These are phyloP conservation scores for Pegoplata infirma DNA, from an alignment of 2,888 invertebrate genomes.

Conservation along the genomic window DNA sequence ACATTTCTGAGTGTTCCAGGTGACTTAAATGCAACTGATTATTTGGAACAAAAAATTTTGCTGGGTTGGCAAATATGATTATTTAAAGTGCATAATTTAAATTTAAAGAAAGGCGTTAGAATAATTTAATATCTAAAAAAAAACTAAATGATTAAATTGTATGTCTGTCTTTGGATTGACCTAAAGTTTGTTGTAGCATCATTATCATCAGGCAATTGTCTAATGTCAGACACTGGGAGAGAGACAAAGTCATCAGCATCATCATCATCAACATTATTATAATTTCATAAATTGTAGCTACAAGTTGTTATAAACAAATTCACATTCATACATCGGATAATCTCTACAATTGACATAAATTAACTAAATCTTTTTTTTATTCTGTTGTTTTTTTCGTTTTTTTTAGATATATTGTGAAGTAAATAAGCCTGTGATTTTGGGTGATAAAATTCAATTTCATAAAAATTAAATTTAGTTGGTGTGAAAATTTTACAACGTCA, in stretches of 20 bases:
- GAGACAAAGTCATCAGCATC: no score
- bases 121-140: background rate
- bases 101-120: background rate
- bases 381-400: constrained; percentile 1
- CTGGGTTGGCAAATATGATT: background rate
- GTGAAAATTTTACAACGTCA: constrained; percentile 45
- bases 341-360: constrained; percentile 57
- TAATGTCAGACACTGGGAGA: constrained; percentile 30
- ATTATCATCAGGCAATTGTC: background rate
- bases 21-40: no score
- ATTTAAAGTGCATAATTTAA: background rate
- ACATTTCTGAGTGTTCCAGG: background rate
- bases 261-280: constrained; percentile 2
- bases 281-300: constrained; percentile 18
- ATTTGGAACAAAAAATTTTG: no score
- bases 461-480: constrained; percentile 54
- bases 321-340: constrained; percentile 21
- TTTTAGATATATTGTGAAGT: constrained; percentile 19
- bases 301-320: no score
- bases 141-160: background rate
- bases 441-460: constrained; percentile 53
- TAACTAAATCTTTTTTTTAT: constrained; percentile 34
- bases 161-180: background rate
- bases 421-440: constrained; percentile 32
- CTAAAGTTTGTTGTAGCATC: constrained; percentile 9